These are phyloP conservation scores for Phalanger gymnotis DNA, from an alignment of 2,797 vertebrate genomes.

Conservation along the genomic window DNA sequence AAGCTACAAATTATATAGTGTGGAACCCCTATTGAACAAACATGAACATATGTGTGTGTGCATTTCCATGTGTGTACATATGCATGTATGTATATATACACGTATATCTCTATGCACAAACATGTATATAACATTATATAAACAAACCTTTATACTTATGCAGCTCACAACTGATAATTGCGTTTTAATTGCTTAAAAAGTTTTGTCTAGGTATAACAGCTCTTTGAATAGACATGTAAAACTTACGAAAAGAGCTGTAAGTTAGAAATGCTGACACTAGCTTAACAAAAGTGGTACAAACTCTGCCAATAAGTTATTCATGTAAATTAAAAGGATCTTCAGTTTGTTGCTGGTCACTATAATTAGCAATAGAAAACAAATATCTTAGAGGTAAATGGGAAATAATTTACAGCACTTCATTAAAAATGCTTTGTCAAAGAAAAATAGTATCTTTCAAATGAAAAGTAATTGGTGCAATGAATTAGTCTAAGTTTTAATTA, in stretches of 20 bases:
- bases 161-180: neutral
- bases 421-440: slow-evolving; percentile 68
- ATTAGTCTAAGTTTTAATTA: slow-evolving; percentile 70
- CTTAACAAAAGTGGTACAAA: slow-evolving; percentile 44
- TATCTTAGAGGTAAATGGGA: slow-evolving; percentile 54
- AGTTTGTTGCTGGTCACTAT: slow-evolving; percentile 26
- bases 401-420: slow-evolving; percentile 60
- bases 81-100: neutral
- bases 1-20: neutral
- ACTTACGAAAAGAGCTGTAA: neutral
- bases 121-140: neutral
- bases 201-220: neutral
- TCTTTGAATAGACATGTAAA: slow-evolving; percentile 22
- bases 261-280: neutral
- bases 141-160: neutral
- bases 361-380: slow-evolving; percentile 58
- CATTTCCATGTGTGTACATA: neutral
- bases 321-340: slow-evolving; percentile 38
- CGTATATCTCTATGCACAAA: neutral
- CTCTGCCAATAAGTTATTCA: slow-evolving; percentile 51
- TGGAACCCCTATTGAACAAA: neutral
- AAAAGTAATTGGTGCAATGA: slow-evolving; percentile 67
- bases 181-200: neutral
- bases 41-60: neutral
- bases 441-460: slow-evolving; percentile 64